These are phyloP conservation scores for Oncorhynchus mykiss DNA, from an alignment of 2,113 vertebrate species.

Conservation along the genomic window DNA sequence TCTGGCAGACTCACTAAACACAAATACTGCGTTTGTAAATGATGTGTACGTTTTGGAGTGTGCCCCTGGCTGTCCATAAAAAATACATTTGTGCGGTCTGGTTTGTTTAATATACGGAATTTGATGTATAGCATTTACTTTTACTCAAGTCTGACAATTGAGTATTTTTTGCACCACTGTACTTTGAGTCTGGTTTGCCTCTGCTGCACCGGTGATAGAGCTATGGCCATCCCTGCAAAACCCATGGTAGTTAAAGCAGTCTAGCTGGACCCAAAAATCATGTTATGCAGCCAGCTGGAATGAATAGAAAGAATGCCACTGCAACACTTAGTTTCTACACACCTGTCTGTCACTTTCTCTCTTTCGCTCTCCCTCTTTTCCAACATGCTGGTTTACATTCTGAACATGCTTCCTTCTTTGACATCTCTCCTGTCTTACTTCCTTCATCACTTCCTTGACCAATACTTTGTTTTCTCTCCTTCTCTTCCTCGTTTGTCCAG, in stretches of 20 bases:
- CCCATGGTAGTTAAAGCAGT: not conserved
- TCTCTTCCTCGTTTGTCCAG: conserved; percentile 3
- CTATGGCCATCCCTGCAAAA: not conserved
- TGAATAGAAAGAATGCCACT: not conserved
- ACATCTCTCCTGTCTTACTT: not conserved
- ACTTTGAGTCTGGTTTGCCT: no score
- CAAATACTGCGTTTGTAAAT: no score
- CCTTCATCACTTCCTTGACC: conserved; percentile 9
- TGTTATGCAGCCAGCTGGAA: not conserved
- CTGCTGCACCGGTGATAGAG: not conserved
- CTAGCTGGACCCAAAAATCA: not conserved
- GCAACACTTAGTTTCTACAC: not conserved
- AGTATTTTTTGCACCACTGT: no score
- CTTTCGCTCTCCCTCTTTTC: not conserved
- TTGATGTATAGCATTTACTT: no score
- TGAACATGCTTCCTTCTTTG: not conserved
- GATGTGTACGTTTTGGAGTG: no score
- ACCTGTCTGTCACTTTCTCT: not conserved
- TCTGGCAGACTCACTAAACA: no score
- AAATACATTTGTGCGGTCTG: no score
- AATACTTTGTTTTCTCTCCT: conserved; percentile 38
- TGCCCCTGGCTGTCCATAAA: no score
- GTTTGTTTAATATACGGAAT: no score
- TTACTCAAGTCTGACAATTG: no score
- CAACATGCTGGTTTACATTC: not conserved